Percentiles rank a stretch among this genome's conserved stretches.
These are phyloP conservation scores for Caerostris extrusa DNA, from an alignment of 1,140 invertebrate species.

Conservation along the genomic window DNA sequence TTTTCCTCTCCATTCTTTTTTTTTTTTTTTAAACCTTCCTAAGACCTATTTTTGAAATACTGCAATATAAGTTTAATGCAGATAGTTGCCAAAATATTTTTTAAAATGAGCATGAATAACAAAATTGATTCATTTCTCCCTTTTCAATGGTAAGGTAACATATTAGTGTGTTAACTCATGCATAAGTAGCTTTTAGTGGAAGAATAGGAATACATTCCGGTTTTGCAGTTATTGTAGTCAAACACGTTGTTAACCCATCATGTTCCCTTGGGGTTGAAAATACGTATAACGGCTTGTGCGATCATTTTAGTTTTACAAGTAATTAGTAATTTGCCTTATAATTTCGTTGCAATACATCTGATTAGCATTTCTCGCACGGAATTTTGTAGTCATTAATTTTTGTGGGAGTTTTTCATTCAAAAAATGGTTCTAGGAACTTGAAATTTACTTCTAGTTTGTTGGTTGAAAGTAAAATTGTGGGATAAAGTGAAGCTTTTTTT, in stretches of 20 bases:
- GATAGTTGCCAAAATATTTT: not conserved
- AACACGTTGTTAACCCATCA: constrained; percentile 11
- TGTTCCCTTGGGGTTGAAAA: not conserved
- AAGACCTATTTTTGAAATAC: no score
- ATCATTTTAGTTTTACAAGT: constrained; percentile 11
- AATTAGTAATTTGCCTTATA: constrained; percentile 44
- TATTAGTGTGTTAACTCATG: constrained; percentile 36
- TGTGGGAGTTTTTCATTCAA: not conserved
- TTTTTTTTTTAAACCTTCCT: no score
- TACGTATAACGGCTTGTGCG: not conserved
- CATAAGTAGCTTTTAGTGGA: not conserved
- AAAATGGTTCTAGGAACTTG: not conserved
- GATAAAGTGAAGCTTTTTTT: not conserved
- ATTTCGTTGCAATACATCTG: constrained; percentile 3
- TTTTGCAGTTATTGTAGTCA: constrained; percentile 33
- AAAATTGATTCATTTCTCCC: constrained; percentile 36
- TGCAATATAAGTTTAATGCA: not conserved
- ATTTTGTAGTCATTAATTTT: constrained; percentile 32
- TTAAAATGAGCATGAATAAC: not conserved
- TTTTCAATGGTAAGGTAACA: not conserved
- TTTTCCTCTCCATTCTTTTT: no score
- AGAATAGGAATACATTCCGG: not conserved
- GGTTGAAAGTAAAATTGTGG: not conserved
- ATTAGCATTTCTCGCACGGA: constrained; percentile 56
- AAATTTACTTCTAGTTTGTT: not conserved